Base-by-base conservation (phyloP, 1,140 invertebrate species). In the Neomicropteryx cornuta region DNA sequence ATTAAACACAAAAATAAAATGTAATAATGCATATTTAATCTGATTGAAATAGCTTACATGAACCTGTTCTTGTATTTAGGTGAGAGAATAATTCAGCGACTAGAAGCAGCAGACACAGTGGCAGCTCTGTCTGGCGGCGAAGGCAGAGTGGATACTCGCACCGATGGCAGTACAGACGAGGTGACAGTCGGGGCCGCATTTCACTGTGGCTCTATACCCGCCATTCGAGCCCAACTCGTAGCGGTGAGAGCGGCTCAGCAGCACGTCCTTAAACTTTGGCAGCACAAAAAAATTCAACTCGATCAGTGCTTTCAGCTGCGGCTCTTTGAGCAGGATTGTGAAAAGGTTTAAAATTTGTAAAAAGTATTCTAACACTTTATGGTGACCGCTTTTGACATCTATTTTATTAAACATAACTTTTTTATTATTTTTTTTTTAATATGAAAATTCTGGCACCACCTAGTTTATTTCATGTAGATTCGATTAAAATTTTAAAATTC, bases 241-340 rank as follows among this genome's bases (percentile, higher is more conserved):
- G 56, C 62, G 18, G 65, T 68, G 3, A 84, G 90, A 47, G 79
- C 83, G 2, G 83, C 86, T 0, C 87, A 93, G 50, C 86, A 90
- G 51, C 87, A 94, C 51, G 75, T 96, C 8, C 72, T 92, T 24
- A 89, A 94, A 55, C 67, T 93, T 18, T 98, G 93, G 92, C 86
- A 92, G 50, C 83, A 87, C 46, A 91, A 93, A 55, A 91, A 91
- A 58, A 72, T 84, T 38, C 88, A 92, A 58, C 70, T 97, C 36
- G 92, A 97, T 58, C 92, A 97, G 56, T 95, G 92, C 57, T 87
- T 95, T 57, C 93, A 97, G 54, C 72, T 96, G 41, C 73, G 92
- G 33, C 72, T 96, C 11, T 97, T 97, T 59, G 94, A 98, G 66
- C 88, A 94, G 60, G 93, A 97, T 63, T 95, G 90, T 48, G 90